These are phyloP conservation scores for Neodiprion fabricii DNA, from an alignment of 1,140 invertebrate species.

Conservation along the genomic window DNA sequence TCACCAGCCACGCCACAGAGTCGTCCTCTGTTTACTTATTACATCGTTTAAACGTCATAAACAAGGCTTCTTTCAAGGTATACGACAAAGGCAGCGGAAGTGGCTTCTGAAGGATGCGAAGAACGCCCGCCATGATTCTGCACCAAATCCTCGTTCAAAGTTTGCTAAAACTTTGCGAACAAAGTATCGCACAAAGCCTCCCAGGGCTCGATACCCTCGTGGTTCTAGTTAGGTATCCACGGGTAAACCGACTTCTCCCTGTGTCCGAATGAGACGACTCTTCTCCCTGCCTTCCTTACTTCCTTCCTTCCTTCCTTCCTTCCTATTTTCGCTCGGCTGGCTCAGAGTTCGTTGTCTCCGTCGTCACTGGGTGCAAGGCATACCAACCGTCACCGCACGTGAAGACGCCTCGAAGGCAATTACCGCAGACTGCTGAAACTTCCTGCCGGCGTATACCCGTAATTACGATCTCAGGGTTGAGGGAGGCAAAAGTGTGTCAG, in stretches of 20 bases:
- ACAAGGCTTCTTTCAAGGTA: neutral
- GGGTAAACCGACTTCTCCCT: neutral
- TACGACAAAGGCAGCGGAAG: neutral
- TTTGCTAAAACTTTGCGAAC: constrained; percentile 36
- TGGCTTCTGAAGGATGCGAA: too few relatives aligned
- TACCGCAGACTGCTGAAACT: neutral
- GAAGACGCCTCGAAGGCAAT: neutral
- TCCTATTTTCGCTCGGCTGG: too few relatives aligned
- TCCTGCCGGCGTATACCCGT: neutral
- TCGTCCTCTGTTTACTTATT: neutral
- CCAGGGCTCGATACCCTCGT: neutral
- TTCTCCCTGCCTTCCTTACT: neutral
- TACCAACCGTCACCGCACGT: too few relatives aligned
- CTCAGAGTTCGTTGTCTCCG: too few relatives aligned
- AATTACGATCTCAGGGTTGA: neutral
- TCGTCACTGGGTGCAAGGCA: too few relatives aligned
- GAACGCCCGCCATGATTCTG: neutral
- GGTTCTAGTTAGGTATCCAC: neutral
- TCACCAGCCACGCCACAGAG: neutral
- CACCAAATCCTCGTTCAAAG: constrained; percentile 2
- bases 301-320: neutral
- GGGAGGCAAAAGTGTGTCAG: neutral
- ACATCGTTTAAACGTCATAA: neutral
- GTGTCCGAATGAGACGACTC: neutral
- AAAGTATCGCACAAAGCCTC: constrained; percentile 24